A percentile compares a stretch with the other conserved stretches of the same genome.
Evolutionary conservation across 2,113 vertebrate species (phyloP).

Genomic region (Pterocles gutturalis): DNA sequence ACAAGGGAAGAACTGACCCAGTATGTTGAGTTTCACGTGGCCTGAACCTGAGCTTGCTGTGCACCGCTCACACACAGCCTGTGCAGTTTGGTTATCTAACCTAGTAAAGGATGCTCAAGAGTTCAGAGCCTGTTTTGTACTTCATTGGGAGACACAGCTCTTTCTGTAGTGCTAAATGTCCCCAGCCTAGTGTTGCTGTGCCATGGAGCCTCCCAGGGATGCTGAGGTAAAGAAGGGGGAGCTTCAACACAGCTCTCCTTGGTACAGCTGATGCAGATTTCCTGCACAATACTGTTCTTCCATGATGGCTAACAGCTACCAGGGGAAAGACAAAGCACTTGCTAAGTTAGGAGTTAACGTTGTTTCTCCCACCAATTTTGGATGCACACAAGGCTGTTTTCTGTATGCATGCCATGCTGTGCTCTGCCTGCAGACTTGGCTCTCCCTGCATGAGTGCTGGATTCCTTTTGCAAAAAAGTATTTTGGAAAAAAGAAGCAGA

Average conservation of each 20-base stretch:
- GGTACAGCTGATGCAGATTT: not conserved
- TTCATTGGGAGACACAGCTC: not conserved
- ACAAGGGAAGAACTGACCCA: not conserved
- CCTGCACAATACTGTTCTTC: not conserved
- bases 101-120: not conserved
- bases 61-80: not conserved
- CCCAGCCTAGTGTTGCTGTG: not conserved
- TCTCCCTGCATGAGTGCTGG: not conserved
- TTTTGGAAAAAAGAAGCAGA: not conserved
- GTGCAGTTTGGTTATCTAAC: not conserved
- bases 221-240: not conserved
- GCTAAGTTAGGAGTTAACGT: not conserved
- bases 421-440: not conserved
- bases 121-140: not conserved
- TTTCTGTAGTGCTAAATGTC: not conserved
- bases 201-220: not conserved
- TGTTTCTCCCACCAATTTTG: not conserved
- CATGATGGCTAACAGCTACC: rapidly evolving
- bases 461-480: not conserved
- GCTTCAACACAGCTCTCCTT: not conserved
- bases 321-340: not conserved
- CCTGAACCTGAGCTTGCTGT: not conserved
- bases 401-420: not conserved
- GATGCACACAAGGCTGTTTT: not conserved
- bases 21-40: not conserved